Evolutionary conservation across 1,140 invertebrate species (phyloP), one percentile per base, ranked within the genome.

Genomic region (Pogonognathellus flavescens): DNA sequence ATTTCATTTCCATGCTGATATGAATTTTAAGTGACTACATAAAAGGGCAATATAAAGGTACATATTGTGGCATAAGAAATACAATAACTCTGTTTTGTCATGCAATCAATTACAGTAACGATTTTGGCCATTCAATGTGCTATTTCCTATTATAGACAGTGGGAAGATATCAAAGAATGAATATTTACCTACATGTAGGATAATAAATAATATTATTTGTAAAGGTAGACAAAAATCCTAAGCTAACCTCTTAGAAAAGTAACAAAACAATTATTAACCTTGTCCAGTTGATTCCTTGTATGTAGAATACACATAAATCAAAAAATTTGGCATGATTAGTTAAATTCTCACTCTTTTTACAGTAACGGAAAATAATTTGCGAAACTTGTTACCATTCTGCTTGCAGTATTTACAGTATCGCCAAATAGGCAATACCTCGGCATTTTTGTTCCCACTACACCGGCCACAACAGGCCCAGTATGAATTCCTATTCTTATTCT

Each of bases 1-100:
- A 93, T 88, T 97, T 96, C 91, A 96, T 96, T 89, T 97, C 95
- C 86, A 94, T 92, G 87, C 95, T 97, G 87, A 97, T 97, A 91
- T 98, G 97, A 88, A 98, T 97, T 91, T 95, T 94, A 82, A 96
- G 93, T 6, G 95, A n/a, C 95, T 96, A 18, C 55, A 84, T 9
- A 81, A 53, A 53, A 81, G 62, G 2, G 22, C 50, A n/a, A n/a
- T n/a, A n/a, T n/a, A n/a, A n/a, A n/a, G n/a, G n/a, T n/a, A n/a
- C n/a, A n/a, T n/a, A n/a, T n/a, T n/a, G n/a, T n/a, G n/a, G n/a
- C n/a, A n/a, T n/a, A n/a, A n/a, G n/a, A 53, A 53, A 53, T 53
- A 53, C 52, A 53, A 53, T n/a, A n/a, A n/a, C n/a, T n/a, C n/a
- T n/a, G n/a, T n/a, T n/a, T n/a, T n/a, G n/a, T n/a, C n/a, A n/a